Evolutionary conservation across 2,113 vertebrate species (phyloP).

Genomic region (Pimephales promelas): DNA sequence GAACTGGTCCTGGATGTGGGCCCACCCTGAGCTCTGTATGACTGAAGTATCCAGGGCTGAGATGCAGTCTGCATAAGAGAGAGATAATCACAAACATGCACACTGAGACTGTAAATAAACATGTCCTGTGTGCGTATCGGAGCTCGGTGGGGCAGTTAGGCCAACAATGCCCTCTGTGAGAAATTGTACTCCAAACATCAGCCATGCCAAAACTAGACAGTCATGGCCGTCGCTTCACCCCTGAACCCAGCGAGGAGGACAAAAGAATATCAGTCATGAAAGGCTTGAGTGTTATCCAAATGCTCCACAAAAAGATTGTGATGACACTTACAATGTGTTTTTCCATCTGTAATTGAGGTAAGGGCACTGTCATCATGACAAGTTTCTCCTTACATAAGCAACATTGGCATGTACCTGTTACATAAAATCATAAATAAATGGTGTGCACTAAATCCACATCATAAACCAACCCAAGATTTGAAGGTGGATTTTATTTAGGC

Average conservation of each 20-base stretch:
- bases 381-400: constrained; percentile 5
- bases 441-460: not conserved
- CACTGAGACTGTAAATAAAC: constrained; percentile 25
- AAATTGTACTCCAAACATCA: constrained; percentile 15
- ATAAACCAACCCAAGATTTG: not conserved
- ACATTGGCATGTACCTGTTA: not conserved
- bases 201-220: not conserved
- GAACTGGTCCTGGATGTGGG: constrained; percentile 9
- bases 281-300: not conserved
- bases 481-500: not conserved
- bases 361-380: not conserved
- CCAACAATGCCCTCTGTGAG: constrained; percentile 25
- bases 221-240: not conserved
- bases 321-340: not conserved
- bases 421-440: not conserved
- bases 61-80: constrained; percentile 2
- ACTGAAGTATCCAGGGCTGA: constrained; percentile 8
- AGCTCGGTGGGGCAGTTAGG: not conserved
- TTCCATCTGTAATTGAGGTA: not conserved
- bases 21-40: not conserved
- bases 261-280: not conserved
- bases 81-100: constrained; percentile 21
- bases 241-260: not conserved
- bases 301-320: not conserved
- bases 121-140: constrained; percentile 2